Evolutionary conservation across 1,140 invertebrate genomes (phyloP).

Genomic region (Paramacrobiotus metropolitanus): DNA sequence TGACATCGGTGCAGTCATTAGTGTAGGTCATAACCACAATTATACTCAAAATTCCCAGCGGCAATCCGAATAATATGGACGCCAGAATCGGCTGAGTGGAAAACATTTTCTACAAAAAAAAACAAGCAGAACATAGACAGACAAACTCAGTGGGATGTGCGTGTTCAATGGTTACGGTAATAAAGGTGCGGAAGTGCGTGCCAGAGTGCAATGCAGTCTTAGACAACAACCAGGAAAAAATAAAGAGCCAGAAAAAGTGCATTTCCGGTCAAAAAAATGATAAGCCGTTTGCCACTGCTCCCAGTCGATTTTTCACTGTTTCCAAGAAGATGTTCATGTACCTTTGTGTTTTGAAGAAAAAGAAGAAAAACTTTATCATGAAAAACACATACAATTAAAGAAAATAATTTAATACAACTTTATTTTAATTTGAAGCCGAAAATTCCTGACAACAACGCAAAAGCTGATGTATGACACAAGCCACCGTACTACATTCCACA

Average conservation of each 20-base stretch:
- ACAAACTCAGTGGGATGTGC: background rate
- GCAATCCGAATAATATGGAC: background rate
- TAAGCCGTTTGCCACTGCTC: too few species aligned
- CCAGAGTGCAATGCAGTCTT: too few species aligned
- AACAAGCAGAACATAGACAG: background rate
- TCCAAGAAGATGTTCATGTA: too few species aligned
- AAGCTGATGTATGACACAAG: too few species aligned
- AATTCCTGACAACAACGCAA: background rate
- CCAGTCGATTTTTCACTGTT: too few species aligned
- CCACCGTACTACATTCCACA: too few species aligned
- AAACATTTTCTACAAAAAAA: conserved; percentile 2
- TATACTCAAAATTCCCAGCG: background rate
- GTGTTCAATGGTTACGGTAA: background rate
- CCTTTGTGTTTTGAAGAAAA: too few species aligned
- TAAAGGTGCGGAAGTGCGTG: background rate
- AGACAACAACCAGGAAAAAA: too few species aligned
- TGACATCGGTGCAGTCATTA: background rate
- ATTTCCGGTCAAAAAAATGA: too few species aligned
- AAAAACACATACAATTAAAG: too few species aligned
- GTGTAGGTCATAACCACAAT: conserved; percentile 1
- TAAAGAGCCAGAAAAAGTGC: too few species aligned
- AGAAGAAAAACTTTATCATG: too few species aligned
- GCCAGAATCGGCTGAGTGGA: background rate
- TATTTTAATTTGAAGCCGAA: background rate
- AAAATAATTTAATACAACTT: background rate